These are phyloP conservation scores for Catocala sponsa DNA, from an alignment of 2,888 invertebrate genomes.

Conservation along the genomic window DNA sequence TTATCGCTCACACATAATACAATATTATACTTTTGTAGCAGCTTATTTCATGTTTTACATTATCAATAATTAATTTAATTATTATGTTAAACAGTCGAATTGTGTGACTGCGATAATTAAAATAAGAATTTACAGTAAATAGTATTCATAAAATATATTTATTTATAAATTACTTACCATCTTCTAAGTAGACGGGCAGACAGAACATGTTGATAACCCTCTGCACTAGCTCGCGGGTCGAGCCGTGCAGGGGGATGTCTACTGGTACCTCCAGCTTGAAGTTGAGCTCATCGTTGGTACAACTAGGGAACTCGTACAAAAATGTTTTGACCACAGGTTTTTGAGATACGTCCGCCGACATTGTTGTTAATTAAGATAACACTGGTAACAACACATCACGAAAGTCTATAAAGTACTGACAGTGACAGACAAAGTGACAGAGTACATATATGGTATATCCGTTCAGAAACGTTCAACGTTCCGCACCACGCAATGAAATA, in stretches of 20 bases:
- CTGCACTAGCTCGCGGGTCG: conserved; percentile 89
- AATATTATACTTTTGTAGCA: no score
- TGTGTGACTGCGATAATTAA: no score
- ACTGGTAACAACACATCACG: conserved; percentile 6
- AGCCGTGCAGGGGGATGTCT: conserved; percentile 88
- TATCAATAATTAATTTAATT: no score
- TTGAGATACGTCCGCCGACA: conserved; percentile 69
- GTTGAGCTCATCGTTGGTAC: conserved; percentile 84
- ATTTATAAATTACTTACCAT: conserved; percentile 76
- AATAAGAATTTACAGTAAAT: no score
- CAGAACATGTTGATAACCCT: conserved; percentile 90
- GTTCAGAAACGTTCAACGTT: conserved; percentile 8
- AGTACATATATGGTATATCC: neutral
- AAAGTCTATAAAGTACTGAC: neutral
- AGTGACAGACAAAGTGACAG: no score
- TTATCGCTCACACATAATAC: no score
- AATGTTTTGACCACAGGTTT: conserved; percentile 71
- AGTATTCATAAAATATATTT: neutral
- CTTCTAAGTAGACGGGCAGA: conserved; percentile 91
- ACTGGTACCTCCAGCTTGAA: conserved; percentile 89
- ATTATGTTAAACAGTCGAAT: no score
- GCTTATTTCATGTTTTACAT: no score
- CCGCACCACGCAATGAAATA: neutral
- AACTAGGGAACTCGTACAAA: conserved; percentile 87
- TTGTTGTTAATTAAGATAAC: conserved; percentile 45